phyloP scores from a whole-genome alignment of 2,113 vertebrate species.

The Serilophus lunatus region DNA sequence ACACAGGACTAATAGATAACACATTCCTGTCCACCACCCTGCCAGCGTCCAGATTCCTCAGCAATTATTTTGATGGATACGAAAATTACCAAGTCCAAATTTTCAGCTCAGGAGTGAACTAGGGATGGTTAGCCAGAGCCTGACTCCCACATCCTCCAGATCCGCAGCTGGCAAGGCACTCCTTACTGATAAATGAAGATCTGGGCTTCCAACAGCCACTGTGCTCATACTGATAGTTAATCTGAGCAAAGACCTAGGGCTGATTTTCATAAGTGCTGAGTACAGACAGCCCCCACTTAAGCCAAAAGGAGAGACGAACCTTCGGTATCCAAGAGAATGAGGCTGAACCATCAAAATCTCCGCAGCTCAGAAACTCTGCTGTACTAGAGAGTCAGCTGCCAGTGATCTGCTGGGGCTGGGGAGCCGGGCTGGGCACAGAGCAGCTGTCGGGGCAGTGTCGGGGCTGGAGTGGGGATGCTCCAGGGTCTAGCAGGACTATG shows the following conservation, averaged over 20 bases:
- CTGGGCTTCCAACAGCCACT: neutral
- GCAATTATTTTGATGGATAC: neutral
- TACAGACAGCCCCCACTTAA: slow-evolving; percentile 32
- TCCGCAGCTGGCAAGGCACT: rapidly evolving
- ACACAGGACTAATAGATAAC: neutral
- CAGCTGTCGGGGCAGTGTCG: rapidly evolving
- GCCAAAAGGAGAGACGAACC: slow-evolving; percentile 13
- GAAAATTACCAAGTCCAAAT: neutral
- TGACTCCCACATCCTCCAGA: neutral
- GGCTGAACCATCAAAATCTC: neutral
- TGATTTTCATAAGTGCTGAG: slow-evolving; percentile 64
- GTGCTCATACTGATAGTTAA: neutral
- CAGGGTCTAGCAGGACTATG: neutral
- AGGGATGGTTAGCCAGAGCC: neutral
- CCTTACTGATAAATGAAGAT: neutral
- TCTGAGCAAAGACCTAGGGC: slow-evolving; percentile 20
- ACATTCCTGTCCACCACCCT: rapidly evolving
- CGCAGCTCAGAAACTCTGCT: neutral
- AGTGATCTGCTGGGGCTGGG: neutral
- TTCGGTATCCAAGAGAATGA: neutral
- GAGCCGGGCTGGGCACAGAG: rapidly evolving
- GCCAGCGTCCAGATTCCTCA: neutral
- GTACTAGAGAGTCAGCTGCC: neutral
- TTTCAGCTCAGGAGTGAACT: neutral
- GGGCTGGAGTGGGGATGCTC: neutral